Base-by-base conservation (phyloP, 2,113 vertebrate genomes). In the Nibea albiflora region DNA sequence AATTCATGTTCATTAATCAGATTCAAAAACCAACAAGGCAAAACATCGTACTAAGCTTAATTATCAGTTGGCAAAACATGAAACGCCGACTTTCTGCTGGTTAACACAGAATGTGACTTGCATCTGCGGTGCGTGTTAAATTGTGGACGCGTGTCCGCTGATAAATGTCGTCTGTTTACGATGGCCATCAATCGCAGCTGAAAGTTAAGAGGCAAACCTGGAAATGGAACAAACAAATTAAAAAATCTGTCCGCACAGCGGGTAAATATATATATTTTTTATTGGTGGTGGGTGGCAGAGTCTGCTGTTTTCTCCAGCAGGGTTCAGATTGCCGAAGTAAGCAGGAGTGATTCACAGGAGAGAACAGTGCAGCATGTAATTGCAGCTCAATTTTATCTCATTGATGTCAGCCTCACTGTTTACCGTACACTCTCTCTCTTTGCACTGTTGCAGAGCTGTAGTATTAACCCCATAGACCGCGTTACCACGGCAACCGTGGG, bases 401-500 rank as follows among this genome's bases (percentile, higher is more conserved):
- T n/a, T 31, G 28, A 69, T 66, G 15, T 44, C n/a, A 28, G 6
- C 46, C 31, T 70, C 9, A 19, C 3, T 46, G 35, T 52, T 63
- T 17, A 17, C 47, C 58, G 20, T 35, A 49, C 19, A 17, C 35
- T 39, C 7, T 47, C 19, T 47, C 42, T 26, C 54, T 56, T 54
- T 20, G 26, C 42, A 35, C 16, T 1, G 3, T 28, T 28, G 54
- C 11, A 31, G 26, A 22, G 49, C 35, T 11, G n/a, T 73, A 26
- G 9, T 42, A 49, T 71, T 54, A 39, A 73, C 57, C n/a, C 11
- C 5, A 54, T 12, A 26, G 3, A 9, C 7, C 44, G 20, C 39
- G 76, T 84, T 86, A 42, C 60, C 15, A 73, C 1, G 11, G 62
- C 19, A 73, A 83, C 72, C 3, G 14, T 2, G 8, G 11, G 10